Evolutionary conservation across 2,797 vertebrate genomes (phyloP).

Genomic region (Tarsius wallacei): DNA sequence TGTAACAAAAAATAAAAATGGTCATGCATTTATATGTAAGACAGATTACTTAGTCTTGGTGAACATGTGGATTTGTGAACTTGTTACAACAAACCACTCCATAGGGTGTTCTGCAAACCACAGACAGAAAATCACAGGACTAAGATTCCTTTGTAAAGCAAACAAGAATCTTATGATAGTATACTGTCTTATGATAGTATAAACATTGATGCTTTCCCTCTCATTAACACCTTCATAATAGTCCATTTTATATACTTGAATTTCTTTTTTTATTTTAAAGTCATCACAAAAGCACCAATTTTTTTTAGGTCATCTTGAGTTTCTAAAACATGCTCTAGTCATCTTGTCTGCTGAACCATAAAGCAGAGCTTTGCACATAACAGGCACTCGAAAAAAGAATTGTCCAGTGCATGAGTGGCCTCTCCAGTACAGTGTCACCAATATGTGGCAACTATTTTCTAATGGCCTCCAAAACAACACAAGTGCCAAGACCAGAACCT

Average conservation of each 20-base stretch:
- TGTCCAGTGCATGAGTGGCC: not conserved
- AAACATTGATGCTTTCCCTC: not conserved
- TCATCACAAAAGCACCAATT: too few relatives aligned
- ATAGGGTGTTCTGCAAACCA: not conserved
- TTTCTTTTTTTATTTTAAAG: not conserved
- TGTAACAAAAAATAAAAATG: not conserved
- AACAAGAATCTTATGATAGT: not conserved
- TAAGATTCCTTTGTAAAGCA: conserved; percentile 1
- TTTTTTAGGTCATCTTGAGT: not conserved
- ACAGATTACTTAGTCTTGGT: not conserved
- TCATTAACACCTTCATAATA: not conserved
- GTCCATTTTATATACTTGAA: not conserved
- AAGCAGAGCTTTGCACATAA: not conserved
- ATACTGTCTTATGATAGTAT: not conserved
- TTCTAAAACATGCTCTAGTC: not conserved
- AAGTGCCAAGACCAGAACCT: not conserved
- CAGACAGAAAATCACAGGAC: not conserved
- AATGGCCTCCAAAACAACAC: not conserved
- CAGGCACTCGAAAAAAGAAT: not conserved
- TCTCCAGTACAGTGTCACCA: not conserved
- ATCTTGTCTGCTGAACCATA: not conserved
- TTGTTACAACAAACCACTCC: not conserved
- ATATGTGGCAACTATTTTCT: not conserved
- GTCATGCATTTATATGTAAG: not conserved
- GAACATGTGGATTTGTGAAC: not conserved